These are phyloP conservation scores for Balanococcus diminutus DNA, from an alignment of 2,888 invertebrate genomes.

Conservation along the genomic window DNA sequence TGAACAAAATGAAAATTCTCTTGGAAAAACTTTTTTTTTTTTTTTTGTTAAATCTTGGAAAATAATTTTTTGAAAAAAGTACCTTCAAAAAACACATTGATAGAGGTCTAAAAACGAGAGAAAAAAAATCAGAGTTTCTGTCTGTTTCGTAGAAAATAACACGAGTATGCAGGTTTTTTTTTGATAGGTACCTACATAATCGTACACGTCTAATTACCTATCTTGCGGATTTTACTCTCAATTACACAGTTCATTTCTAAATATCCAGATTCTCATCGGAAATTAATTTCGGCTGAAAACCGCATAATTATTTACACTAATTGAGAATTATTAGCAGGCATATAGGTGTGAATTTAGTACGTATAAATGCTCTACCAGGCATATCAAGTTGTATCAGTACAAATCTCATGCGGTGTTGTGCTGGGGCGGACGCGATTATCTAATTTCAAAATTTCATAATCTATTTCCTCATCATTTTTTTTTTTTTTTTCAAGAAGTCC, in stretches of 20 bases:
- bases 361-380: too few species aligned
- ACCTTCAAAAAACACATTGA: too few species aligned
- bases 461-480: neutral
- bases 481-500: neutral
- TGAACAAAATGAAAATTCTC: too few species aligned
- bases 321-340: neutral
- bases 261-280: neutral
- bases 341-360: neutral
- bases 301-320: neutral
- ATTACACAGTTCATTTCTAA: neutral
- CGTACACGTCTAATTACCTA: too few species aligned
- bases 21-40: too few species aligned
- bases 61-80: too few species aligned
- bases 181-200: too few species aligned
- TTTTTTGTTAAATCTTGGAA: too few species aligned
- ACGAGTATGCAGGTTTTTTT: too few species aligned
- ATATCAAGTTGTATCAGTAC: neutral
- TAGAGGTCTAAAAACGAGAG: too few species aligned
- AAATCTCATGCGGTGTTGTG: neutral
- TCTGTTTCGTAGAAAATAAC: too few species aligned
- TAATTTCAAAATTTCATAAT: neutral
- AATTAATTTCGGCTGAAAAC: neutral
- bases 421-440: neutral
- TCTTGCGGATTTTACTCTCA: neutral
- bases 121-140: too few species aligned